phyloP scores from a whole-genome alignment of 1,140 invertebrate species.

The Calephelis virginiensis region DNA sequence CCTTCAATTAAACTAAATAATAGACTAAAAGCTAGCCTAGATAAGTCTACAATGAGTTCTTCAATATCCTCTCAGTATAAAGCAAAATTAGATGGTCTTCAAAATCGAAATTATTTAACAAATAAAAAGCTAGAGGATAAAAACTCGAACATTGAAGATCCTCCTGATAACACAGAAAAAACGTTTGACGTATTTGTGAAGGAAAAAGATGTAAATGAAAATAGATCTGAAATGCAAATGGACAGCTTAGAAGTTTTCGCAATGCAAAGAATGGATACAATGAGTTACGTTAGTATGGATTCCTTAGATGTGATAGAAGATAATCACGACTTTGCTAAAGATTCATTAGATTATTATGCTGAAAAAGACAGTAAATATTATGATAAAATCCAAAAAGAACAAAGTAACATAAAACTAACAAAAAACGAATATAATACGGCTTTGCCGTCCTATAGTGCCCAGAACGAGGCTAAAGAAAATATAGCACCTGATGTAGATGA shows the following conservation, averaged over 20 bases:
- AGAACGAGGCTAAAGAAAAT: constrained; percentile 70
- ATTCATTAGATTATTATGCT: constrained; percentile 70
- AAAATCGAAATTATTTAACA: constrained; percentile 67
- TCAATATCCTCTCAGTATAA: constrained; percentile 74
- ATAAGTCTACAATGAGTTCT: constrained; percentile 64
- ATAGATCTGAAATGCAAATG: constrained; percentile 79
- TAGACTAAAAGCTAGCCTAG: constrained; percentile 62
- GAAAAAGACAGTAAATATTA: constrained; percentile 60
- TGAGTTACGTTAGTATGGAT: constrained; percentile 73
- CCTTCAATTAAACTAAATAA: constrained; percentile 75
- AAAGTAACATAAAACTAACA: constrained; percentile 53
- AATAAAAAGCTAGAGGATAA: constrained; percentile 61
- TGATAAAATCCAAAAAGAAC: constrained; percentile 52
- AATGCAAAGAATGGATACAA: constrained; percentile 72
- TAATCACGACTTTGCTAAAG: constrained; percentile 67
- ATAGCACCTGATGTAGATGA: constrained; percentile 65
- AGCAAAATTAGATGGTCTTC: constrained; percentile 74
- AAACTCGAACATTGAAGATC: constrained; percentile 59
- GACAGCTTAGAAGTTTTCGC: constrained; percentile 80
- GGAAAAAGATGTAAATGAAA: constrained; percentile 80
- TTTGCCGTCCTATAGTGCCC: constrained; percentile 44
- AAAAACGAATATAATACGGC: constrained; percentile 42
- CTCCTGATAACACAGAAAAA: constrained; percentile 66
- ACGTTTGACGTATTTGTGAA: constrained; percentile 80
- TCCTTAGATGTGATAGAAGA: constrained; percentile 75